Percentiles rank a stretch among this genome's conserved stretches.
phyloP scores from a whole-genome alignment of 1,140 invertebrate species.

The Trichonephila clavata region DNA sequence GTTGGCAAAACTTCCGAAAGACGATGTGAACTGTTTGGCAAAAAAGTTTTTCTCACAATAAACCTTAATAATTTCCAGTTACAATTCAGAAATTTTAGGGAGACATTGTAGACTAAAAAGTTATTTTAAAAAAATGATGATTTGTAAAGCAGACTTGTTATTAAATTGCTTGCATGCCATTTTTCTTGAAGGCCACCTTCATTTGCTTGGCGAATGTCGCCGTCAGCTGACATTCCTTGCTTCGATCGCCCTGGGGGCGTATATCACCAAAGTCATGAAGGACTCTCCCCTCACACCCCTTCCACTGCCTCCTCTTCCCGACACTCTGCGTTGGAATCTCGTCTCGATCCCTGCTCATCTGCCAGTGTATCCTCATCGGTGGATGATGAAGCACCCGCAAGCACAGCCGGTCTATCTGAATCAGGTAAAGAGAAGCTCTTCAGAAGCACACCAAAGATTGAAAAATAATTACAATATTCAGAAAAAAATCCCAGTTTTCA shows the following conservation, averaged over 20 bases:
- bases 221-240: constrained; percentile 44
- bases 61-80: no score
- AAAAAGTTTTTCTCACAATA: no score
- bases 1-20: no score
- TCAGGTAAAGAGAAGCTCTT: background rate
- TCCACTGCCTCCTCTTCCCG: constrained; percentile 35
- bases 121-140: no score
- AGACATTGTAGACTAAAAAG: no score
- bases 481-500: no score
- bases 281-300: constrained; percentile 62
- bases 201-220: background rate
- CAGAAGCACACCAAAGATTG: no score
- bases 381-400: background rate
- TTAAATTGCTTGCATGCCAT: no score
- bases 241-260: constrained; percentile 33
- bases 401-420: background rate
- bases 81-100: no score
- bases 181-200: constrained; percentile 1
- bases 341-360: constrained; percentile 31
- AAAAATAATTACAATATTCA: no score
- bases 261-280: constrained; percentile 40
- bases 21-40: no score
- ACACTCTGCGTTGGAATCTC: constrained; percentile 41
- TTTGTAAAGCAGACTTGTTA: no score
- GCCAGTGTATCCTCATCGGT: background rate